Evolutionary conservation across 2,888 invertebrate species (phyloP).

Genomic region (Cheilosia impressa): DNA sequence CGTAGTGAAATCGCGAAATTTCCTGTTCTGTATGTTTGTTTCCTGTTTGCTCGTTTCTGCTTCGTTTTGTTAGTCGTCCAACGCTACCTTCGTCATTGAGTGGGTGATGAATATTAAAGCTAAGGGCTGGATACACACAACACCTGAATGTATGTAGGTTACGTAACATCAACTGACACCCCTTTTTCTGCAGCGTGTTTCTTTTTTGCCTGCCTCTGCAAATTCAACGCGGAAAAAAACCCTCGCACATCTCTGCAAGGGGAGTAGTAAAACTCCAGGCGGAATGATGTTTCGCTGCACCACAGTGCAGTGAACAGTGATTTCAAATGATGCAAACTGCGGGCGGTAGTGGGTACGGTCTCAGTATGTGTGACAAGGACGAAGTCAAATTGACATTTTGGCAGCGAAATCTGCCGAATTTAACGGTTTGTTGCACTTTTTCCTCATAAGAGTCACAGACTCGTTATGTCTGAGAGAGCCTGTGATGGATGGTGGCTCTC

Average conservation of each 20-base stretch:
- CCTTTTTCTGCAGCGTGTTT: neutral
- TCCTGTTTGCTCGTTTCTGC: slow-evolving; percentile 43
- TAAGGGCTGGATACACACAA: slow-evolving; percentile 45
- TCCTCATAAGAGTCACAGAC: slow-evolving; percentile 24
- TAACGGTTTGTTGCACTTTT: slow-evolving; percentile 53
- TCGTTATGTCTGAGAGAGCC: slow-evolving; percentile 12
- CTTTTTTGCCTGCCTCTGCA: neutral
- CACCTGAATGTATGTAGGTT: slow-evolving; percentile 57
- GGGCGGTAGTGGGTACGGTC: slow-evolving; percentile 10
- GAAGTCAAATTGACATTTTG: slow-evolving; percentile 67
- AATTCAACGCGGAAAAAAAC: neutral
- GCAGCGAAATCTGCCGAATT: slow-evolving; percentile 51
- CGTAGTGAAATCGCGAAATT: slow-evolving; percentile 69
- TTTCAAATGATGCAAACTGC: slow-evolving; percentile 36
- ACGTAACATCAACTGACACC: slow-evolving; percentile 57
- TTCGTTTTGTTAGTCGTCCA: neutral
- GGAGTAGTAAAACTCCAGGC: slow-evolving; percentile 54
- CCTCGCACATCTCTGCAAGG: slow-evolving; percentile 41
- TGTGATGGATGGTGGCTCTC: slow-evolving; percentile 19
- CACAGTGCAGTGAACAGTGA: slow-evolving; percentile 25
- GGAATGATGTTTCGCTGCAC: slow-evolving; percentile 11
- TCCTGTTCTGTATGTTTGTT: slow-evolving; percentile 60
- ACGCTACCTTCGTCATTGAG: neutral
- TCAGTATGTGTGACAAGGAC: slow-evolving; percentile 69
- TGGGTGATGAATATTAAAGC: slow-evolving; percentile 71